Evolutionary conservation across 2,888 invertebrate genomes (phyloP).

Genomic region (Miltochrista miniata): DNA sequence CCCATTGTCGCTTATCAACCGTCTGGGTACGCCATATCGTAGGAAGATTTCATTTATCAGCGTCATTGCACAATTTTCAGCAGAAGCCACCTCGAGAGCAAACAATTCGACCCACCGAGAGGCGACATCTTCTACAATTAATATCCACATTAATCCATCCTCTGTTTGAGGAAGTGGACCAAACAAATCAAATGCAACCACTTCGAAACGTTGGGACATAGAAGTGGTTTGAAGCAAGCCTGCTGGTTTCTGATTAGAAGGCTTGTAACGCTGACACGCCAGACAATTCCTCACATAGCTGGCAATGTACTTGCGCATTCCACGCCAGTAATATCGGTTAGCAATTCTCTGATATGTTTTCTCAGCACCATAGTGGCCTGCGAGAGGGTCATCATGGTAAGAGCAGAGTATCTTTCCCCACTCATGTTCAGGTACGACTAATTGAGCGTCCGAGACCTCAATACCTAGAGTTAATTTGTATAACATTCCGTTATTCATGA

Average conservation of each 20-base stretch:
- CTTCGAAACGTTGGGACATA: slow-evolving; percentile 36
- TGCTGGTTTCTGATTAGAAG: no score
- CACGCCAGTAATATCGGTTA: slow-evolving; percentile 33
- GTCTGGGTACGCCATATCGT: slow-evolving; percentile 43
- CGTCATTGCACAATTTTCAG: slow-evolving; percentile 32
- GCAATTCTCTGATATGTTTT: slow-evolving; percentile 25
- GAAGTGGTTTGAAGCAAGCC: slow-evolving; percentile 39
- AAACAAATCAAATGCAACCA: slow-evolving; percentile 45
- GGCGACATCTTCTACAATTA: slow-evolving; percentile 18
- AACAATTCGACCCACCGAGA: slow-evolving; percentile 35
- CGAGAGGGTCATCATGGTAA: slow-evolving; percentile 8
- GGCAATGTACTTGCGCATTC: slow-evolving; percentile 35
- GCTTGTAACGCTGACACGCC: slow-evolving; percentile 47
- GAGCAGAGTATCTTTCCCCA: no score
- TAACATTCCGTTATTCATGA: no score
- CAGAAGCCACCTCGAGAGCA: slow-evolving; percentile 1
- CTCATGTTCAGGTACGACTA: no score
- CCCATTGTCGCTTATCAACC: slow-evolving; percentile 52
- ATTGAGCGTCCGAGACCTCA: no score
- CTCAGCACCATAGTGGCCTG: no score
- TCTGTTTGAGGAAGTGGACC: slow-evolving; percentile 6
- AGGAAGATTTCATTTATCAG: slow-evolving; percentile 46
- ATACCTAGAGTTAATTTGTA: no score
- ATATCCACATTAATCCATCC: slow-evolving; percentile 3
- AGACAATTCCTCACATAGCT: slow-evolving; percentile 35